Percentiles rank a stretch among this genome's conserved stretches.
Evolutionary conservation across 1,140 invertebrate genomes (phyloP).

Genomic region (Drosophila nebulosa): DNA sequence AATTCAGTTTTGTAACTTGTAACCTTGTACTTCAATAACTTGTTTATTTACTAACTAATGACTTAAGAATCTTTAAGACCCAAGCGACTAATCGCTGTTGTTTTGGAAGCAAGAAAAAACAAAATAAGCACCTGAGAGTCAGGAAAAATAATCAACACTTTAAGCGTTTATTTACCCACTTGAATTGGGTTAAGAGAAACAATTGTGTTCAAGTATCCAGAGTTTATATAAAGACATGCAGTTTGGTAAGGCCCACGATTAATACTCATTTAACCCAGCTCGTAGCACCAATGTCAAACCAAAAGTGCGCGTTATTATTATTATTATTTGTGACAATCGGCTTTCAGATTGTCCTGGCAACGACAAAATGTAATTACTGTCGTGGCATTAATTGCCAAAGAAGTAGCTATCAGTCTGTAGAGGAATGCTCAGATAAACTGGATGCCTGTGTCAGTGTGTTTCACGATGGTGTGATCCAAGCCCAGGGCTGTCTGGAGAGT

Average conservation of each 20-base stretch:
- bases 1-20: too few relatives aligned
- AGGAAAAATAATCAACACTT: conserved; percentile 17
- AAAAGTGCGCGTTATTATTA: conserved; percentile 3
- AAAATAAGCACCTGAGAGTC: background rate
- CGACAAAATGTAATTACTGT: conserved; percentile 54
- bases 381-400: conserved; percentile 67
- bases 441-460: conserved; percentile 68
- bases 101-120: background rate
- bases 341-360: conserved; percentile 24
- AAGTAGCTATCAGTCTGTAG: conserved; percentile 41
- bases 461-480: conserved; percentile 37
- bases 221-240: conserved; percentile 57
- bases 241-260: background rate
- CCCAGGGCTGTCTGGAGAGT: conserved; percentile 56
- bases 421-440: conserved; percentile 47
- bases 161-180: conserved; percentile 36
- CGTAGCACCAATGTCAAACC: conserved; percentile 46
- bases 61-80: too few relatives aligned
- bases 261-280: conserved; percentile 47
- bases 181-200: conserved; percentile 3
- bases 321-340: conserved; percentile 1
- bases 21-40: too few relatives aligned
- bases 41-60: too few relatives aligned
- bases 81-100: background rate
- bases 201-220: conserved; percentile 3